Evolutionary conservation across 2,113 vertebrate species (phyloP).

Genomic region (Silurus meridionalis): DNA sequence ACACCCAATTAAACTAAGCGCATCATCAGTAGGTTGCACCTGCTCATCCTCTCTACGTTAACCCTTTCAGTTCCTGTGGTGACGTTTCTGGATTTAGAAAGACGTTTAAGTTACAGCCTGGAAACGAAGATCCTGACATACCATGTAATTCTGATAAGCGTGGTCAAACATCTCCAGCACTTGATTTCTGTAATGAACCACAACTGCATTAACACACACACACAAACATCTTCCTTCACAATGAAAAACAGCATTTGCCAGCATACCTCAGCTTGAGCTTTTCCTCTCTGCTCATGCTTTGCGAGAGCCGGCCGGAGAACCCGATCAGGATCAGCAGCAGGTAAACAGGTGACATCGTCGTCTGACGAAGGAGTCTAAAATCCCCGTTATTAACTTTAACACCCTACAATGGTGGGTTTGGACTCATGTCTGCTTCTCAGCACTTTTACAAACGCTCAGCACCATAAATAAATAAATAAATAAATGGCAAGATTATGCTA

Average conservation of each 20-base stretch:
- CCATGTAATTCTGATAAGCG: constrained; percentile 98
- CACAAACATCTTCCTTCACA: not conserved
- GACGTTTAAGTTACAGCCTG: not conserved
- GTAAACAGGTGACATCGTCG: constrained; percentile 57
- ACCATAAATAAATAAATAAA: not conserved
- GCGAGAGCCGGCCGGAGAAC: constrained; percentile 54
- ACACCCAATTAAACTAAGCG: not conserved
- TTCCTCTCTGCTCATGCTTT: constrained; percentile 73
- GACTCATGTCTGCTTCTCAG: constrained; percentile 38
- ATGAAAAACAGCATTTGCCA: not conserved
- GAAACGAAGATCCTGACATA: constrained; percentile 65
- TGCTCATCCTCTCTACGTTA: not conserved
- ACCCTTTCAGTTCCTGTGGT: not conserved
- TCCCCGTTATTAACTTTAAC: constrained; percentile 39
- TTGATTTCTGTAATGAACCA: constrained; percentile 80
- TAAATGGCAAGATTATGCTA: not conserved
- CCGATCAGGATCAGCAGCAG: constrained; percentile 62
- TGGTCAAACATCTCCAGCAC: constrained; percentile 99
- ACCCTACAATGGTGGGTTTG: constrained; percentile 32
- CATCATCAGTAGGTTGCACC: not conserved
- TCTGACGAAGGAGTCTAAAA: constrained; percentile 28
- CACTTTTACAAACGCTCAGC: not conserved
- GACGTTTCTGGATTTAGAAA: not conserved
- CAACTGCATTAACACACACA: not conserved
- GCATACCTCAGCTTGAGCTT: constrained; percentile 70